phyloP scores from a whole-genome alignment of 2,888 invertebrate species.

The Nomada ruficornis region DNA sequence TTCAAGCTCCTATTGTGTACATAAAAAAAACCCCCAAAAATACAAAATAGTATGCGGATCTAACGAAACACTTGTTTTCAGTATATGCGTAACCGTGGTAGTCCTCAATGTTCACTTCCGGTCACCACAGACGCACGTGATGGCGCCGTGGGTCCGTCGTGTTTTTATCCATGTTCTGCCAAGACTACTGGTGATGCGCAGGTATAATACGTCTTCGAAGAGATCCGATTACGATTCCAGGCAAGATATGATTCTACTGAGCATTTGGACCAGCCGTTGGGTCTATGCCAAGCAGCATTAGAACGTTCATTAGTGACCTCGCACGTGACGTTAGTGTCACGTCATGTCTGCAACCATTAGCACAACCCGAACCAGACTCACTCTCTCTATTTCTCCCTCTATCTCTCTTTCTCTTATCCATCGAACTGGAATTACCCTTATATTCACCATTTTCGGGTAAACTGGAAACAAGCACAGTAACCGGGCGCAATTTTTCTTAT shows the following conservation, averaged over 20 bases:
- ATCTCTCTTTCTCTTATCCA: conserved; percentile 18
- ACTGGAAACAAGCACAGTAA: background rate
- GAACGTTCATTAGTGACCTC: conserved; percentile 65
- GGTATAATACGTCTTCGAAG: conserved; percentile 83
- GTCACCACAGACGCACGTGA: conserved; percentile 98
- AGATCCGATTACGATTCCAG: conserved; percentile 71
- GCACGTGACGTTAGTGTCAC: conserved; percentile 64
- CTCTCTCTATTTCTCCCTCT: background rate
- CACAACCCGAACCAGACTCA: conserved; percentile 20
- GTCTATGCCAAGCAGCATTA: conserved; percentile 65
- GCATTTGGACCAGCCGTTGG: conserved; percentile 61
- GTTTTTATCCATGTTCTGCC: conserved; percentile 99
- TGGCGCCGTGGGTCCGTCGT: conserved; percentile 98
- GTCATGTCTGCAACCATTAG: conserved; percentile 63
- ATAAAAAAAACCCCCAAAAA: background rate
- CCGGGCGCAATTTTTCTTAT: background rate
- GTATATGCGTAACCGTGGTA: conserved; percentile 97
- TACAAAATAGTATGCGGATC: background rate
- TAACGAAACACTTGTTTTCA: conserved; percentile 82
- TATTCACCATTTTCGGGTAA: conserved; percentile 2
- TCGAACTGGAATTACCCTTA: background rate
- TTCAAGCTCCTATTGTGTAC: too few species aligned
- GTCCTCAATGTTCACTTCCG: conserved; percentile 99
- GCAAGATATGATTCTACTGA: conserved; percentile 70
- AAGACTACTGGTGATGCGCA: conserved; percentile 95